A percentile compares a stretch with the other conserved stretches of the same genome.
These are phyloP conservation scores for Chrysopilus asiliformis DNA, from an alignment of 2,888 invertebrate species.

Conservation along the genomic window DNA sequence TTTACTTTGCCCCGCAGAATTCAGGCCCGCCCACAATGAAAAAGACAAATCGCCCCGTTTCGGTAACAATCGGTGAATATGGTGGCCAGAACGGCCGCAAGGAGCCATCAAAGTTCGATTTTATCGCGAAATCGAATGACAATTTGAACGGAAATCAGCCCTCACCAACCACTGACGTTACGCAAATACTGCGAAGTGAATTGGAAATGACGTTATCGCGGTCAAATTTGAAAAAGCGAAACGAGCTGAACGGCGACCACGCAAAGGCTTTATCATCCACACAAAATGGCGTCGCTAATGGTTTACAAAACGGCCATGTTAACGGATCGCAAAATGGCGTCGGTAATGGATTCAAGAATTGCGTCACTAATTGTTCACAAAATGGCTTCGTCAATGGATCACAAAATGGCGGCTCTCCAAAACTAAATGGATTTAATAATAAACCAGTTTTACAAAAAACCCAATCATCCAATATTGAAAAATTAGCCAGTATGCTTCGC, in stretches of 20 bases:
- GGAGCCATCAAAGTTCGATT: conserved; percentile 59
- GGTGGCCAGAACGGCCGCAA: conserved; percentile 42
- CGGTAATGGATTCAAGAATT: no score
- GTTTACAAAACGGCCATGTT: no score
- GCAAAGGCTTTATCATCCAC: not conserved
- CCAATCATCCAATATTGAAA: conserved; percentile 20
- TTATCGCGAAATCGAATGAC: conserved; percentile 33
- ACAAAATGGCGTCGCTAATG: not conserved
- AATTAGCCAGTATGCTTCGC: conserved; percentile 18
- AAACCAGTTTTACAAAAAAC: conserved; percentile 17
- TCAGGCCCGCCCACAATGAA: conserved; percentile 44
- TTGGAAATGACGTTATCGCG: conserved; percentile 60
- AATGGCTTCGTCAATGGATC: not conserved
- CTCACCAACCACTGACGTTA: conserved; percentile 30
- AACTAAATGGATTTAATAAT: conserved; percentile 1
- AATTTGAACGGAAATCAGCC: conserved; percentile 13
- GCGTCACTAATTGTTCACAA: conserved; percentile 1
- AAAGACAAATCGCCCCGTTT: conserved; percentile 46
- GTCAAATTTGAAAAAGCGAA: conserved; percentile 61
- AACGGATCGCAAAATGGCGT: not conserved
- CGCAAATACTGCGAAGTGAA: conserved; percentile 58
- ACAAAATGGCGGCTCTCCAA: not conserved
- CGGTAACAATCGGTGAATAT: conserved; percentile 59
- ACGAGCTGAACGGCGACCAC: conserved; percentile 33
- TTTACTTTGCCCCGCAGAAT: conserved; percentile 49